These are phyloP conservation scores for Lucilia cuprina DNA, from an alignment of 1,140 invertebrate species.

Conservation along the genomic window DNA sequence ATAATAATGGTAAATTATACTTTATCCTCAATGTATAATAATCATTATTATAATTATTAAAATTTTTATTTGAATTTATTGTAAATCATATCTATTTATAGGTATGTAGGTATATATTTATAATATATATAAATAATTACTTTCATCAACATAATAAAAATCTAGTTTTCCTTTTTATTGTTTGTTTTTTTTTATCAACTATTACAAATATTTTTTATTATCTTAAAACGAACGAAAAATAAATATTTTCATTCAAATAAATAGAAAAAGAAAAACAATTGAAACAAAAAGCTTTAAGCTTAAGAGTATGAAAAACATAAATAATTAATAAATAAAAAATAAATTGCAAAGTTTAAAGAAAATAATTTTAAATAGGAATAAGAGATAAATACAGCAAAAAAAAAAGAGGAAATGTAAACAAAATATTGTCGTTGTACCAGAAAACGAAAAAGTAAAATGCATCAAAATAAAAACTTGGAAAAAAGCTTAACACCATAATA, in stretches of 20 bases:
- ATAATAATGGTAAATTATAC: not conserved
- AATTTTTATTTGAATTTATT: conserved; percentile 5
- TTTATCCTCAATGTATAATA: conserved; percentile 19
- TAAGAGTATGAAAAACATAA: conserved; percentile 8
- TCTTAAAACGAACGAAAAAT: too few relatives aligned
- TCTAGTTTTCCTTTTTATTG: not conserved
- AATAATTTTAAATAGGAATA: not conserved
- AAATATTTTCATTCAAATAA: too few relatives aligned
- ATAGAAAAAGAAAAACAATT: not conserved
- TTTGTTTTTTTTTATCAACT: not conserved
- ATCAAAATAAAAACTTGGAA: not conserved
- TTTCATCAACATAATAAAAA: conserved; percentile 23
- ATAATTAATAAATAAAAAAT: not conserved
- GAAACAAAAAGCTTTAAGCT: conserved; percentile 11
- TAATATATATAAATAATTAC: not conserved
- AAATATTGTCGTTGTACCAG: not conserved
- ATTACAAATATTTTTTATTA: too few relatives aligned
- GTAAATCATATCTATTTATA: conserved; percentile 18
- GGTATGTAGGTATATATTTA: not conserved
- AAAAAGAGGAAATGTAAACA: not conserved
- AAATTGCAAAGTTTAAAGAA: not conserved
- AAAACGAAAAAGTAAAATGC: not conserved
- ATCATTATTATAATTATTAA: not conserved
- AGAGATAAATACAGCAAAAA: too few relatives aligned
- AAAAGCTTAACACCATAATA: not conserved